A percentile compares a stretch with the other conserved stretches of the same genome.
Conservation (phyloP, 2,888 invertebrate genomes). For the Drosophila falleni region DNA sequence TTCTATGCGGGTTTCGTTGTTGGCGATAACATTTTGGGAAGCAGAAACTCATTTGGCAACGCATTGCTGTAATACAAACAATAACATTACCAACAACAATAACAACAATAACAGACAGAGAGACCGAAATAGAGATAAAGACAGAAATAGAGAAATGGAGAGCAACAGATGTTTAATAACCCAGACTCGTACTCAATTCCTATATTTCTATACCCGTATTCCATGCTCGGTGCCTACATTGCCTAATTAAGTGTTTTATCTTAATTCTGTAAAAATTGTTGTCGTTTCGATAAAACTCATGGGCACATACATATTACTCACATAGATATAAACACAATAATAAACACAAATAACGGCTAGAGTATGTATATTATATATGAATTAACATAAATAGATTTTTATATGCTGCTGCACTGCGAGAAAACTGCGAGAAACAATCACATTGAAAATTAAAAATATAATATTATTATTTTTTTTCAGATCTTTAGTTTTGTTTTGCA, state of each 20-base stretch:
- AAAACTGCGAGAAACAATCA: background rate
- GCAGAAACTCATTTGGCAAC: slow-evolving; percentile 50
- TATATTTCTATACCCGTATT: slow-evolving; percentile 1
- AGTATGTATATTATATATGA: slow-evolving; percentile 5
- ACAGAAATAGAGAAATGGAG: slow-evolving; percentile 10
- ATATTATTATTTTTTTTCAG: background rate
- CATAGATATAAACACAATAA: background rate
- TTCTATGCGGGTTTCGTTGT: slow-evolving; percentile 49
- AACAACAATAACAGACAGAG: slow-evolving; percentile 24
- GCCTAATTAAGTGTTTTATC: slow-evolving; percentile 77
- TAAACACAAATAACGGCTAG: background rate
- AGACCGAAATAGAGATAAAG: slow-evolving; percentile 6
- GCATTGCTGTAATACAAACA: slow-evolving; percentile 31
- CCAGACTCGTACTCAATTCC: slow-evolving; percentile 7
- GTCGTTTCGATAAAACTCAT: slow-evolving; percentile 55
- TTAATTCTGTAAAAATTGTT: slow-evolving; percentile 68
- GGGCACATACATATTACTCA: background rate
- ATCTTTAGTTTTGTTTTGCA: too few relatives aligned
- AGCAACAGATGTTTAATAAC: slow-evolving; percentile 47
- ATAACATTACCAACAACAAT: slow-evolving; percentile 38
- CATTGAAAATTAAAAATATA: background rate
- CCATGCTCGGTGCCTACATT: slow-evolving; percentile 18
- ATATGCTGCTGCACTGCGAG: background rate
- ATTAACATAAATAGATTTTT: slow-evolving; percentile 5
- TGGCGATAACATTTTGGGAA: slow-evolving; percentile 42